Base-by-base conservation (phyloP, 2,888 invertebrate genomes). In the Serrognathus titanus region DNA sequence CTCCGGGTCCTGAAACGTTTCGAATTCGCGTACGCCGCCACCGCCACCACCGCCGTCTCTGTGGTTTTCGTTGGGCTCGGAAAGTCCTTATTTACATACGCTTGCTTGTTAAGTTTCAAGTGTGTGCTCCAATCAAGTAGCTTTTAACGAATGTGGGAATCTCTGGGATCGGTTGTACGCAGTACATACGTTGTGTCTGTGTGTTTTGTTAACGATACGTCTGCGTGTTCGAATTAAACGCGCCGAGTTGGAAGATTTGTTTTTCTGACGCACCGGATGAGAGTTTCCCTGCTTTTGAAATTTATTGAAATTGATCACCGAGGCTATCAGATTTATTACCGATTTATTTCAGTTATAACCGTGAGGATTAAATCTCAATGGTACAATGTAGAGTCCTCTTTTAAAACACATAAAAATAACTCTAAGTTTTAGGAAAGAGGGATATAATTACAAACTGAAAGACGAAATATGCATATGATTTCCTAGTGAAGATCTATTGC, bases 101-200 rank as follows among this genome's bases (percentile, higher is more conserved):
- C 61, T 63, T 64, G 63, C 63, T 64, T 63, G 64, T 64, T 63
- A 63, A 58, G 61, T 63, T 64, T 64, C 64, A 61, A 64, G 64
- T 64, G 61, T 64, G 57, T 64, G 60, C 62, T 64, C 61, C 64
- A 60, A 64, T 63, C 64, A 59, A 64, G 64, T 63, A 59, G 63
- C 55, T 60, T 50, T 60, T 60, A 62, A 64, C 62, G 64, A 64
- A 61, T 64, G 64, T 64, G 64, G 63, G 64, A 64, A 64, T 63
- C 60, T 54, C 53, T 58, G 57, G 24, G 24, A 31, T 31, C 24
- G 7, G 24, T 31, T 31, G 24, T 31, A 31, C 24, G 7, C 24
- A 31, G 24, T 31, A 31, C 24, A 31, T 31, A 31, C 24, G 4
- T 31, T 31, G 24, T 43, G 59, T 56, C 60, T 62, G 48, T 58